These are phyloP conservation scores for Stegodyphus mimosarum DNA, from an alignment of 1,140 invertebrate species.

Conservation along the genomic window DNA sequence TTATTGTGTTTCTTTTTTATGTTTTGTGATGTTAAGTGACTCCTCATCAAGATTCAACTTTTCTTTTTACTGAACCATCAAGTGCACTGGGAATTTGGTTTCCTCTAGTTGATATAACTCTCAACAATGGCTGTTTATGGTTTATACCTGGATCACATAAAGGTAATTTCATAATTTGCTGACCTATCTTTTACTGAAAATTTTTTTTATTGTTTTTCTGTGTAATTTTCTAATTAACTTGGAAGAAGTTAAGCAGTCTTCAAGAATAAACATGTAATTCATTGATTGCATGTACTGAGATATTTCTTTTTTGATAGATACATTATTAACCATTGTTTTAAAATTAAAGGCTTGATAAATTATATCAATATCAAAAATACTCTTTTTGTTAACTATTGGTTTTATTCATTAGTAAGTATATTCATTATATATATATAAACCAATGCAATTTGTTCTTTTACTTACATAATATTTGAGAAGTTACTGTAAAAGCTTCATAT, in stretches of 20 bases:
- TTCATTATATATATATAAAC: no score
- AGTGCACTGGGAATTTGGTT: conserved; percentile 72
- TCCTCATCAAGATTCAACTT: conserved; percentile 87
- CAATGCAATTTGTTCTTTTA: no score
- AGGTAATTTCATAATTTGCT: conserved; percentile 37
- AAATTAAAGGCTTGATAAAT: no score
- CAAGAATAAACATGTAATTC: background rate
- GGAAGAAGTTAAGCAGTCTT: background rate
- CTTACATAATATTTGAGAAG: no score
- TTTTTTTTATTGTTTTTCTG: no score
- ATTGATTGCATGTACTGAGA: background rate
- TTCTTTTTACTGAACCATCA: conserved; percentile 68
- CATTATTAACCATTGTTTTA: no score
- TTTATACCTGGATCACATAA: conserved; percentile 92
- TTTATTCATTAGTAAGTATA: no score
- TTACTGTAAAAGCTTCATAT: no score
- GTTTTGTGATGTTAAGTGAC: conserved; percentile 68
- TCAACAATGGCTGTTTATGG: conserved; percentile 94
- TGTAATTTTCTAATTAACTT: background rate
- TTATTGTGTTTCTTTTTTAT: background rate
- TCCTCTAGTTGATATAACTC: conserved; percentile 71
- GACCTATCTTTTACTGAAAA: no score
- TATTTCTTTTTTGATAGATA: no score
- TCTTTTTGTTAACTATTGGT: no score
- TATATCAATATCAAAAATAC: no score